These are phyloP conservation scores for Hanleya hanleyi DNA, from an alignment of 2,888 invertebrate genomes.

Conservation along the genomic window DNA sequence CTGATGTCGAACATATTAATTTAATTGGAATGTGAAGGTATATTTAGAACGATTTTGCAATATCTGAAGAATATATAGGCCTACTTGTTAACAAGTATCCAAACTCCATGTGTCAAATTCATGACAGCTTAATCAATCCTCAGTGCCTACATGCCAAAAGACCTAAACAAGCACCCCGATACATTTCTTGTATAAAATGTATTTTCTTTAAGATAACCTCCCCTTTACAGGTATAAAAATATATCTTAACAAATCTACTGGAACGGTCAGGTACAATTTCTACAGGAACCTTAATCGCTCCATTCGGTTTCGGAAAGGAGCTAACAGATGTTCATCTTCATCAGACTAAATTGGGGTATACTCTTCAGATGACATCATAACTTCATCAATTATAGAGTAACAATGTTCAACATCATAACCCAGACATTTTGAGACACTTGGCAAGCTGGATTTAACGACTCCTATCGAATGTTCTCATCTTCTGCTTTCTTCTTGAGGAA, in stretches of 20 bases:
- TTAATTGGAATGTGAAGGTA: too few species aligned
- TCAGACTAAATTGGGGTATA: neutral
- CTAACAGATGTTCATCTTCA: neutral
- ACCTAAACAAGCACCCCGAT: neutral
- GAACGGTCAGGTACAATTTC: neutral
- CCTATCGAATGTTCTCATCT: neutral
- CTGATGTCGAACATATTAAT: too few species aligned
- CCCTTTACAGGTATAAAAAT: neutral
- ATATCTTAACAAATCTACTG: neutral
- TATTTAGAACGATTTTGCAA: too few species aligned
- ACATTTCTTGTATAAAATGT: neutral
- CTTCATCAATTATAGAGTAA: neutral
- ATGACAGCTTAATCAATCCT: too few species aligned
- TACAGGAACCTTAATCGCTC: neutral
- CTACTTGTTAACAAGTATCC: too few species aligned
- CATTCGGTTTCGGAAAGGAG: neutral
- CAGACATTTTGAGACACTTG: neutral
- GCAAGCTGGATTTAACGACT: neutral
- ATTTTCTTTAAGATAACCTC: neutral
- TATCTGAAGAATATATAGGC: too few species aligned
- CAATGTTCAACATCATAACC: neutral
- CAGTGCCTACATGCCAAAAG: too few species aligned
- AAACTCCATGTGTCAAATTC: too few species aligned
- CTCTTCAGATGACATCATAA: neutral
- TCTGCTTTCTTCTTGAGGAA: neutral